Conservation (phyloP, 2,113 vertebrate genomes). For the Steatornis caripensis region DNA sequence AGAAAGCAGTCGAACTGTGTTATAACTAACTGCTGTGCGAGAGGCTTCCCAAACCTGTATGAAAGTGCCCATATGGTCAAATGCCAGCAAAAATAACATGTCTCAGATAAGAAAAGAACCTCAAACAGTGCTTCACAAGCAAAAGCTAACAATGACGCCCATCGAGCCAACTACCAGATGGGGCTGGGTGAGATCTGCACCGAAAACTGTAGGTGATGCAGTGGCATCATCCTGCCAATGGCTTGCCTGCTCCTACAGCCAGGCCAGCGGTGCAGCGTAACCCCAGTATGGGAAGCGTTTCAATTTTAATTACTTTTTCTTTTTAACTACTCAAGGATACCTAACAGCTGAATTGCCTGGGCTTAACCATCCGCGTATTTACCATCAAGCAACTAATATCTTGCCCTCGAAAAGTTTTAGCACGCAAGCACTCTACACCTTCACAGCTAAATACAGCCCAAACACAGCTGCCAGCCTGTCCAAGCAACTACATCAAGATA, state of each 20-base stretch:
- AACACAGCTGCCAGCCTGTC: conserved; percentile 23
- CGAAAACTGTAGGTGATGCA: not conserved
- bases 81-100: not conserved
- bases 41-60: not conserved
- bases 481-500: not conserved
- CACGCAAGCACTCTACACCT: not conserved
- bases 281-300: not conserved
- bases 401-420: not conserved
- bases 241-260: not conserved
- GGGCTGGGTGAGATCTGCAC: not conserved
- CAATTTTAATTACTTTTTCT: not conserved
- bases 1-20: not conserved
- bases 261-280: accelerated
- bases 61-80: not conserved
- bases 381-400: not conserved
- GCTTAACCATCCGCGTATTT: not conserved
- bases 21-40: not conserved
- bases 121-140: not conserved
- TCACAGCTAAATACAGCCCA: conserved; percentile 7
- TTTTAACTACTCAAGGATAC: not conserved
- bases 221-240: not conserved
- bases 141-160: not conserved
- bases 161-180: not conserved
- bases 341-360: not conserved
- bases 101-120: not conserved